Evolutionary conservation across 2,888 invertebrate genomes (phyloP), one percentile per base, ranked within the genome.

Genomic region (Tetragnatha montana): DNA sequence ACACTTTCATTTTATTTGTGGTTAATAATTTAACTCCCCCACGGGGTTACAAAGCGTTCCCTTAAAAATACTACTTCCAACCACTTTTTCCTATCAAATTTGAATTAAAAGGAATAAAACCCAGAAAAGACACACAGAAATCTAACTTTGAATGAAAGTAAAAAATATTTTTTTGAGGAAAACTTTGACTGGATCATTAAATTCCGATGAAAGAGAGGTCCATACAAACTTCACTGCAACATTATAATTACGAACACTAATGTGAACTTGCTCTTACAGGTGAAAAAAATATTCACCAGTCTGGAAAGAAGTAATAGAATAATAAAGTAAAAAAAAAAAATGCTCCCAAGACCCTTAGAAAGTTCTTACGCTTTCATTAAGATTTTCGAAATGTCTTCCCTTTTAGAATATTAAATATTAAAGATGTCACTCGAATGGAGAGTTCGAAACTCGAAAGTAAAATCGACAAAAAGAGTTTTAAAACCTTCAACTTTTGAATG

Each of bases 391-490:
- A 12, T 22, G 12, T 78, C 35, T 75, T 22, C 0, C 60, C 60
- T 78, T 78, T 78, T 22, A 78, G 60, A 60, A 60, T 60, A 60
- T 78, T 78, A 78, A 78, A 78, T 78, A 78, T 78, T 78, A 78
- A 78, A 78, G 78, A 78, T 78, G 78, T 78, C 78, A 22, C 21
- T 17, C 22, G 78, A 60, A 60, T 17, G 10, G 60, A 60, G 17
- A 60, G 10, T 60, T 14, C 60, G 35, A 17, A 60, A 60, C n/a
- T n/a, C n/a, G 60, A 17, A 60, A 60, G 14, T 60, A 60, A 17
- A 60, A 60, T 2, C 35, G 35, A 60, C 12, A 60, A 60, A 60
- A 60, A 10, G 60, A 60, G 60, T 60, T 60, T 17, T 4, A 60
- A 60, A 60, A 12, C 60, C 12, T 60, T 60, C 60, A 60, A 60